These are phyloP conservation scores for Hipposideros armiger DNA, from an alignment of 2,113 vertebrate genomes.

Conservation along the genomic window DNA sequence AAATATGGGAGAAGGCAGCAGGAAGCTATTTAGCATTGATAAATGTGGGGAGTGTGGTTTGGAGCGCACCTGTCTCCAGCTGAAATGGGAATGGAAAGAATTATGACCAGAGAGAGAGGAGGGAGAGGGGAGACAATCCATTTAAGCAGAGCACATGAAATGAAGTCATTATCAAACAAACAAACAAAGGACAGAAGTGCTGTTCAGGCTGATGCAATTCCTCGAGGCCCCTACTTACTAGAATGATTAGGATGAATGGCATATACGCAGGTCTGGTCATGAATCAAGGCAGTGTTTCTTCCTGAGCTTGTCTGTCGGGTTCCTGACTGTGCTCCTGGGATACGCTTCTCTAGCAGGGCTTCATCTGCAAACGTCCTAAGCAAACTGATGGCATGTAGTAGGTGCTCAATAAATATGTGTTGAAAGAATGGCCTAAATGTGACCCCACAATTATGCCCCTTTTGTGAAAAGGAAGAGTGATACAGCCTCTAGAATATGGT, in stretches of 20 bases:
- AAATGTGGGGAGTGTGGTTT: constrained; percentile 54
- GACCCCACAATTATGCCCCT: not conserved
- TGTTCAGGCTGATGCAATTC: not conserved
- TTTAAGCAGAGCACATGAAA: constrained; percentile 45
- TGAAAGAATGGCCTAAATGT: not conserved
- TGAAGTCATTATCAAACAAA: constrained; percentile 63
- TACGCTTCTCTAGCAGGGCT: not conserved
- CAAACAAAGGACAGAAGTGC: constrained; percentile 46
- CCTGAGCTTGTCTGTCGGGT: not conserved
- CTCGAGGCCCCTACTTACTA: constrained; percentile 12
- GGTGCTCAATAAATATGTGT: not conserved
- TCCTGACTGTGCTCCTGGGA: not conserved
- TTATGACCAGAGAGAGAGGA: constrained; percentile 47
- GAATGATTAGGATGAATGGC: not conserved
- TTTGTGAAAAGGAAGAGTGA: not conserved
- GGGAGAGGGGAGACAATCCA: not conserved
- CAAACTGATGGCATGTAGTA: not conserved
- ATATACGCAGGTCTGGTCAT: not conserved
- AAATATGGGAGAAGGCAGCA: constrained; percentile 43
- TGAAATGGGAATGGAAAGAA: constrained; percentile 72
- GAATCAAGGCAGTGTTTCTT: not conserved
- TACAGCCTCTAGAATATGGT: not conserved
- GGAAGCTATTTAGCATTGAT: constrained; percentile 72
- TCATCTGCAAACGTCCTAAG: not conserved
- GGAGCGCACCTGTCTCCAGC: constrained; percentile 60